Evolutionary conservation across 64 coral and sea anemone genomes (phyloP).

Genomic region (Stylophora pistillata): DNA sequence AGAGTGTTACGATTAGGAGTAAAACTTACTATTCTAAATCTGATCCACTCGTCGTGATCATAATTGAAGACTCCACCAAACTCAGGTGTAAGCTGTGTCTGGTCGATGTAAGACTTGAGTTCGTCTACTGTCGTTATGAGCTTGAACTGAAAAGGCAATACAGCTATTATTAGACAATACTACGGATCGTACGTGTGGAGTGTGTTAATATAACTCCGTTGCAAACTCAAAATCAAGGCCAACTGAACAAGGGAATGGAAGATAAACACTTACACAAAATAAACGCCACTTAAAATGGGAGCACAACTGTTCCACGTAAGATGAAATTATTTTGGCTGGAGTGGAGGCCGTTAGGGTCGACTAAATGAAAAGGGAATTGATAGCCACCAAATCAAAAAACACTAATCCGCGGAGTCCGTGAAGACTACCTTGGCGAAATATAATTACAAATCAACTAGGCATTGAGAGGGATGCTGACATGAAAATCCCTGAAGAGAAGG

Average conservation of each 20-base stretch:
- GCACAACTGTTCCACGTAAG: not conserved
- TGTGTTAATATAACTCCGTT: not conserved
- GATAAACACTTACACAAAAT: not conserved
- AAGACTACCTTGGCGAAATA: not conserved
- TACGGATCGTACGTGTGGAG: not conserved
- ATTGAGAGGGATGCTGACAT: too few species aligned
- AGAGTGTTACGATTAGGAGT: not conserved
- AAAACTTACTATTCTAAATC: slow-evolving; percentile 96
- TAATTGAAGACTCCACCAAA: slow-evolving; percentile 96
- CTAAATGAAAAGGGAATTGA: too few species aligned
- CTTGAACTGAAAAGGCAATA: slow-evolving; percentile 85
- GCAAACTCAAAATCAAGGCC: not conserved
- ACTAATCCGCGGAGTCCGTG: too few species aligned
- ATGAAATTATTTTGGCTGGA: not conserved
- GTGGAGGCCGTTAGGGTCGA: not conserved
- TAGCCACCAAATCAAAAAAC: not conserved
- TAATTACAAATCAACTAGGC: not conserved
- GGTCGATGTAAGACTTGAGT: slow-evolving; percentile 79
- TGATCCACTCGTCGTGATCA: slow-evolving; percentile 97
- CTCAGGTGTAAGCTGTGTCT: slow-evolving; percentile 82
- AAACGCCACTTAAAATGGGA: not conserved
- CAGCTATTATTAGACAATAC: not conserved
- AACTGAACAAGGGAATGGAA: too few species aligned
- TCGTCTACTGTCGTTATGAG: slow-evolving; percentile 91
- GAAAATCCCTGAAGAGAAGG: not conserved